These are phyloP conservation scores for Bradypus variegatus DNA, from an alignment of 2,797 vertebrate genomes.

Conservation along the genomic window DNA sequence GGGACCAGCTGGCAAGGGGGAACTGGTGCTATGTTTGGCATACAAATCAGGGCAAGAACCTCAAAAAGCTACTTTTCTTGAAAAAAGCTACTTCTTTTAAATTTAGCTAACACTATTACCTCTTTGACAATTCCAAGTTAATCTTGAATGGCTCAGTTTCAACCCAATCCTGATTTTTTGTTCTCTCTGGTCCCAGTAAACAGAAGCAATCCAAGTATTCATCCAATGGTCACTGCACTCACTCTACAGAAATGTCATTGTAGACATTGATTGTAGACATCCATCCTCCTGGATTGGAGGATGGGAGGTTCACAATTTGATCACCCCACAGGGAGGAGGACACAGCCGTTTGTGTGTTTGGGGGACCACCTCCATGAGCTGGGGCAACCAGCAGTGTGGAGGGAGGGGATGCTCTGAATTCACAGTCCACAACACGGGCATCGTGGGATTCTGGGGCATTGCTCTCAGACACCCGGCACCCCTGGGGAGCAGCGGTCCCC, in stretches of 20 bases:
- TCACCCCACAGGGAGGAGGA: neutral
- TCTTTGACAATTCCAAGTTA: conserved; percentile 6
- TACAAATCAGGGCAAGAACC: neutral
- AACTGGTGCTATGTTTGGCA: neutral
- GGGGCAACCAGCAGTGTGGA: neutral
- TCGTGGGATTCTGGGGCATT: neutral
- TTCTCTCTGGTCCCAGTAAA: neutral
- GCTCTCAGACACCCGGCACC: neutral
- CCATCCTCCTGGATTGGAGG: neutral
- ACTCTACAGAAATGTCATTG: neutral
- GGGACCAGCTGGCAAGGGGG: rapidly evolving
- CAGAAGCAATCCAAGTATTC: neutral
- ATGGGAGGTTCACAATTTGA: neutral
- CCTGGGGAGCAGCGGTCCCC: neutral
- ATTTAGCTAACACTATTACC: neutral
- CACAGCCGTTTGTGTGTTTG: neutral
- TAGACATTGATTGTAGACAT: too few relatives aligned
- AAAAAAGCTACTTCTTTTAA: neutral
- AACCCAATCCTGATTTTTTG: neutral
- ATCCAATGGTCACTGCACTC: neutral
- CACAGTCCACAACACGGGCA: rapidly evolving
- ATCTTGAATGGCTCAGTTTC: conserved; percentile 17
- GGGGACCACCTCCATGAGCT: neutral
- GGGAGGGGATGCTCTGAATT: neutral
- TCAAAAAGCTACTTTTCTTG: neutral